A percentile compares a stretch with the other conserved stretches of the same genome.
Conservation (phyloP, 2,888 invertebrate genomes). For the Sycophila texana region DNA sequence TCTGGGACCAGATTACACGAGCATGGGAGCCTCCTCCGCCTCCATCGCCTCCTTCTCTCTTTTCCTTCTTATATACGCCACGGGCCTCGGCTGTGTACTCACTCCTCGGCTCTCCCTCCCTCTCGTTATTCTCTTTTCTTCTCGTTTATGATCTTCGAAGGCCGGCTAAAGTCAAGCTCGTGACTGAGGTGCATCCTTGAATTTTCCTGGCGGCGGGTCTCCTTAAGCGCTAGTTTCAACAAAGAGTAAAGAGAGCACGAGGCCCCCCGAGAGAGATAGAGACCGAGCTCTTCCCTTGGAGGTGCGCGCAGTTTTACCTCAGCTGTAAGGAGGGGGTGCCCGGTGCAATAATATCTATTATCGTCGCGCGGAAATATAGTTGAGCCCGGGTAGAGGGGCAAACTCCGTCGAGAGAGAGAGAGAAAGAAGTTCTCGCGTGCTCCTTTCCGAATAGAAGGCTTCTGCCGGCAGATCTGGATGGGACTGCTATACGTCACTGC, state of each 20-base stretch:
- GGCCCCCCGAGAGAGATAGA: constrained; percentile 8
- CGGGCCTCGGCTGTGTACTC: not conserved
- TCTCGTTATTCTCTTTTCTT: constrained; percentile 50
- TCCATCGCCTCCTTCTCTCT: constrained; percentile 59
- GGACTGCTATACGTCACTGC: not conserved
- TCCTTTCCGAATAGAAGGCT: not conserved
- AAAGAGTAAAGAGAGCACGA: constrained; percentile 38
- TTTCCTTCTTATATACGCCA: constrained; percentile 49
- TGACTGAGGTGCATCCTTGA: constrained; percentile 56
- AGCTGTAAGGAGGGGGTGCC: constrained; percentile 8
- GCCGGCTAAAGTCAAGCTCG: constrained; percentile 51
- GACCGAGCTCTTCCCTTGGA: constrained; percentile 2
- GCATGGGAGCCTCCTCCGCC: constrained; percentile 63
- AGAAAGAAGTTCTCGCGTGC: not conserved
- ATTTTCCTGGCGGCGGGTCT: constrained; percentile 54
- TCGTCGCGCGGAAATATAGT: constrained; percentile 49
- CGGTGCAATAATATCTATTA: constrained; percentile 54
- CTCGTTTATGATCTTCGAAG: constrained; percentile 57
- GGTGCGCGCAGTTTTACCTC: not conserved
- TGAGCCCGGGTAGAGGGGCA: not conserved
- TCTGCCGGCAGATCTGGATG: not conserved
- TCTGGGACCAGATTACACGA: constrained; percentile 71
- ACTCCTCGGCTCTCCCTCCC: not conserved
- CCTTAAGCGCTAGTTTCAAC: constrained; percentile 48
- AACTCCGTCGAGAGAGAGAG: not conserved